Base-by-base conservation (phyloP, 2,797 vertebrate genomes). In the Sebastes baramenuke region DNA sequence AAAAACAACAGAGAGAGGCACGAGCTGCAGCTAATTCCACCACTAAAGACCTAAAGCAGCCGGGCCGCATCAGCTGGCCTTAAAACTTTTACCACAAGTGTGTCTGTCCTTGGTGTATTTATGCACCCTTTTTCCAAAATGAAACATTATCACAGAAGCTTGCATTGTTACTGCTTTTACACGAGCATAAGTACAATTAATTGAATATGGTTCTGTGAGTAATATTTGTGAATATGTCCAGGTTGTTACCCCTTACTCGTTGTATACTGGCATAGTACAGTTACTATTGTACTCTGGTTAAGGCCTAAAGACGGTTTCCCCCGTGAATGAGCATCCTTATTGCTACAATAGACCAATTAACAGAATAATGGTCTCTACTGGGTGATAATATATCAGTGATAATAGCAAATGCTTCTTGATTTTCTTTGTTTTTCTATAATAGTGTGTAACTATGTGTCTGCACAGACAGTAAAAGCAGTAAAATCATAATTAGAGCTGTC, bases 1-100 rank as follows among this genome's bases (percentile, higher is more conserved):
- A 88, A 93, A 92, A 92, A 92, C 92, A 93, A 93, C 92, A 95
- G 87, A 90, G 88, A 73, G 89, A 88, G 87, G 88, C 90, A 85
- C 84, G 58, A 87, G 86, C 89, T 89, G 55, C 49, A 81, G 89
- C 82, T 93, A 85, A 90, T 86, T 92, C 92, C 82, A 89, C 75
- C 81, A 77, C 76, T 81, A 82, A 87, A 90, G 91, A 75, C 75
- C 79, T 67, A 86, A 84, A 90, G 79, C 80, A 77, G 82, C 78
- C 36, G 36, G 83, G 83, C 83, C 64, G 29, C 77, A 88, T 86
- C 78, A 75, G 80, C 75, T 81, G 81, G 67, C 71, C 66, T 59
- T 8, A 82, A 81, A 83, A 83, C 74, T 70, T 88, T 84, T 20
- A 83, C 54, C 69, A 74, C 5, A 49, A 75, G 24, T 61, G 14